phyloP scores from a whole-genome alignment of 1,140 invertebrate species.

The Drosophila athabasca region DNA sequence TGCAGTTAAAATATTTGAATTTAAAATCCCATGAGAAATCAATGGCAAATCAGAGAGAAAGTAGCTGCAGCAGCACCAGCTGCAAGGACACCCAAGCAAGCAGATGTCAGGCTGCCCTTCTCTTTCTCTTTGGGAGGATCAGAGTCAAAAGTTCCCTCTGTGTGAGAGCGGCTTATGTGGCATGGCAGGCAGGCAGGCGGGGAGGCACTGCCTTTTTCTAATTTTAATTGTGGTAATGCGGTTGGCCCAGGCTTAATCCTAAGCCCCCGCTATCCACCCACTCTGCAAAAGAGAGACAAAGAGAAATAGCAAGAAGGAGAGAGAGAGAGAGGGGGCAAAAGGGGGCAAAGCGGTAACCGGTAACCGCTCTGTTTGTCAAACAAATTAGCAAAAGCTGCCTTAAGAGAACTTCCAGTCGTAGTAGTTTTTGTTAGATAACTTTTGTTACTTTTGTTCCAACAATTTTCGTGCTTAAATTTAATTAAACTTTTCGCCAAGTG shows the following conservation, averaged over 20 bases:
- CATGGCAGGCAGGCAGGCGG: conserved; percentile 41
- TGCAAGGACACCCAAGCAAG: neutral
- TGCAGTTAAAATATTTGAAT: conserved; percentile 39
- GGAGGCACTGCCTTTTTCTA: conserved; percentile 49
- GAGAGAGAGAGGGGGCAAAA: neutral
- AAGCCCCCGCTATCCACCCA: conserved; percentile 7
- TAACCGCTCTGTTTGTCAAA: conserved; percentile 69
- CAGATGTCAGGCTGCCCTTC: conserved; percentile 2
- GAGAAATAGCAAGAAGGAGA: neutral
- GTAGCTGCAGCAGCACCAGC: neutral
- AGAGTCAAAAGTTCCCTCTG: conserved; percentile 14
- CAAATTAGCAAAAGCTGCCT: conserved; percentile 70
- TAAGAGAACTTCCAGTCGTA: conserved; percentile 52
- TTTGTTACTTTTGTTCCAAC: conserved; percentile 63
- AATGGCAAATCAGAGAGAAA: neutral
- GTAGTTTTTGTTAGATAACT: conserved; percentile 54
- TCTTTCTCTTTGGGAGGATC: neutral
- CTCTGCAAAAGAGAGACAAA: neutral
- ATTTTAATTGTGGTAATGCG: conserved; percentile 68
- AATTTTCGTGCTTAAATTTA: conserved; percentile 65
- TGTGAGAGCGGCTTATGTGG: conserved; percentile 48
- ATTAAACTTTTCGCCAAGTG: conserved; percentile 62
- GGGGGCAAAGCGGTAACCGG: conserved; percentile 10
- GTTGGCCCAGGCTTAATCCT: conserved; percentile 46
- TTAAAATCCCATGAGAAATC: conserved; percentile 30